Base-by-base conservation (phyloP, 2,113 vertebrate species). In the Albula goreensis region DNA sequence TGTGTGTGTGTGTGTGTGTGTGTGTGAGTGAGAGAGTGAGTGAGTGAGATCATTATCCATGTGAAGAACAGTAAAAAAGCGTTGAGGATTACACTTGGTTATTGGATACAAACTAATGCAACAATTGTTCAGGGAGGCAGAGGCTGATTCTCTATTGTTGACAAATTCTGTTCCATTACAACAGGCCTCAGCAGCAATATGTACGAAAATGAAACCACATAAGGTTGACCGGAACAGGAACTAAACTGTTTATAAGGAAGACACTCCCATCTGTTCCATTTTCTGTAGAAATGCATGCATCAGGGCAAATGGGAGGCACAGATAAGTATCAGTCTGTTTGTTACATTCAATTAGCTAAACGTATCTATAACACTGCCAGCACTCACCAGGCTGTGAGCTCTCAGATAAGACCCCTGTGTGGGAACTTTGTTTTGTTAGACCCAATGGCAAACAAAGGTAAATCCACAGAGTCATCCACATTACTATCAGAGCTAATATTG, bases 321-420 rank as follows among this genome's bases (percentile, higher is more conserved):
- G 15, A 80, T 25, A 83, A 83, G 52, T 25, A 51, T 2, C 57
- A 77, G 49, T 66, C 31, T 41, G 31, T 48, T 52, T 10, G 48
- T n/a, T 22, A 70, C n/a, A 86, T 82, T 83, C 6, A 83, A 83
- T 70, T 50, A 22, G 63, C 66, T 74, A 22, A 4, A 25, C 56
- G 6, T 41, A 41, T 41, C 31, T 41, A 74, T 31, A 74, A 22
- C 25, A 49, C 63, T 70, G 57, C 82, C 53, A 70, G 48, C 50
- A 22, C 31, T 48, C 5, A 19, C 11, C 81, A 70, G 48, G 9
- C 57, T 41, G 82, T 15, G 51, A 52, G 9, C n/a, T 77, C 31
- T 22, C 6, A 52, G 83, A 78, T 78, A 78, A 84, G 52, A 19
- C 2, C 79, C 53, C 57, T 81, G 31, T 50, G 22, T 81, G 50